Evolutionary conservation across 2,113 vertebrate species (phyloP).

Genomic region (Pseudorhombus dupliciocellatus): DNA sequence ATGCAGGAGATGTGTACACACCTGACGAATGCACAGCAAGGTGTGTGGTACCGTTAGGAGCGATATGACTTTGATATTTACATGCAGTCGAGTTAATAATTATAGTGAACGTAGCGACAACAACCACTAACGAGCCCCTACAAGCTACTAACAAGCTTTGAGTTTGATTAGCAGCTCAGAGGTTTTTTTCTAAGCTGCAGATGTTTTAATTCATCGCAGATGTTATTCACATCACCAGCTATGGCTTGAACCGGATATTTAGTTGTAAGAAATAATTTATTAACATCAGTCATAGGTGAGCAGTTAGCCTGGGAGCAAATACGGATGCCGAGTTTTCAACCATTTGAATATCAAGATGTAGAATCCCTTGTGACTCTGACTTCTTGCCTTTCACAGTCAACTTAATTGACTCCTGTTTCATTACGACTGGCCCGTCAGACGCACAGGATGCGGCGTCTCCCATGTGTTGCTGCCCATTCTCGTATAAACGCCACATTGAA

Average conservation of each 20-base stretch:
- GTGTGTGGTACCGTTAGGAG: neutral
- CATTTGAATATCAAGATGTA: conserved; percentile 9
- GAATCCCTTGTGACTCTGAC: neutral
- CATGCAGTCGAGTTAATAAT: neutral
- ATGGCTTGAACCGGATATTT: neutral
- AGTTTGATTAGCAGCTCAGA: neutral
- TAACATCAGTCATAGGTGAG: neutral
- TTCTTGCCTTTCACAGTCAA: conserved; percentile 19
- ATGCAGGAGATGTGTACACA: conserved; percentile 3
- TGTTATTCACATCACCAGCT: neutral
- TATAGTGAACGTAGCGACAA: neutral
- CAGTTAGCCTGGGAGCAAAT: neutral
- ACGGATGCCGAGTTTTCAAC: neutral
- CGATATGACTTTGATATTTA: neutral
- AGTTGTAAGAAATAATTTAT: too few species aligned
- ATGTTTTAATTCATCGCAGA: neutral
- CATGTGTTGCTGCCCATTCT: conserved; percentile 23
- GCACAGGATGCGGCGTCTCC: conserved; percentile 24
- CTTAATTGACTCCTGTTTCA: conserved; percentile 45
- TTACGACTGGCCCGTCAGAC: conserved; percentile 22
- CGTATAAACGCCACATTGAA: conserved; percentile 47
- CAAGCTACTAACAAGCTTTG: neutral
- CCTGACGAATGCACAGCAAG: neutral
- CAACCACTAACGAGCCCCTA: neutral
- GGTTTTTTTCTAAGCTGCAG: neutral